These are phyloP conservation scores for Blennius ocellaris DNA, from an alignment of 2,113 vertebrate species.

Conservation along the genomic window DNA sequence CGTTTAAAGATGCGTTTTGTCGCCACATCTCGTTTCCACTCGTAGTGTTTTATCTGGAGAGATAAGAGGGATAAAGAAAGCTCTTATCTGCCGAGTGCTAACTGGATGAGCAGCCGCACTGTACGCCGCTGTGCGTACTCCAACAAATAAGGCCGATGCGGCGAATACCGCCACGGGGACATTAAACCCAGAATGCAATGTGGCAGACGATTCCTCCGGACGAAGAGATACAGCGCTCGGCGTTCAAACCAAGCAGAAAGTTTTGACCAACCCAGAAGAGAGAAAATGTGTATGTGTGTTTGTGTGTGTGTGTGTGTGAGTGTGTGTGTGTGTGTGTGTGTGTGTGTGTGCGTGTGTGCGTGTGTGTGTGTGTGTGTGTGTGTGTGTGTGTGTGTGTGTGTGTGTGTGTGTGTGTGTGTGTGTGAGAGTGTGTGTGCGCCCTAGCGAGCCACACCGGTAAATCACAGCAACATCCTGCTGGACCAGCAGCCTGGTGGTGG, in stretches of 20 bases:
- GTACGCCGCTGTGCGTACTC: constrained; percentile 46
- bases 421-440: neutral
- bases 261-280: constrained; percentile 37
- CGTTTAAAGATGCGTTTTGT: constrained; percentile 63
- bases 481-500: constrained; percentile 43
- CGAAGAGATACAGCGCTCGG: constrained; percentile 21
- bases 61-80: constrained; percentile 69
- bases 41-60: constrained; percentile 60
- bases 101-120: constrained; percentile 61
- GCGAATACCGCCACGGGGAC: constrained; percentile 57
- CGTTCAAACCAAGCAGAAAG: constrained; percentile 55
- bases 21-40: constrained; percentile 65
- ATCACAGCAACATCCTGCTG: constrained; percentile 32
- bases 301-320: neutral
- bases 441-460: constrained; percentile 37
- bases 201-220: constrained; percentile 46
- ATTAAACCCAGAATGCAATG: constrained; percentile 60
- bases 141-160: constrained; percentile 68
- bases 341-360: no score
- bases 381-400: constrained; percentile 1
- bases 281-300: constrained; percentile 2
- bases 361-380: no score
- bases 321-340: no score
- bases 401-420: constrained; percentile 9
- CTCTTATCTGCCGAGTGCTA: constrained; percentile 63